Conservation (phyloP, 1,140 invertebrate genomes). For the Papilio xuthus region DNA sequence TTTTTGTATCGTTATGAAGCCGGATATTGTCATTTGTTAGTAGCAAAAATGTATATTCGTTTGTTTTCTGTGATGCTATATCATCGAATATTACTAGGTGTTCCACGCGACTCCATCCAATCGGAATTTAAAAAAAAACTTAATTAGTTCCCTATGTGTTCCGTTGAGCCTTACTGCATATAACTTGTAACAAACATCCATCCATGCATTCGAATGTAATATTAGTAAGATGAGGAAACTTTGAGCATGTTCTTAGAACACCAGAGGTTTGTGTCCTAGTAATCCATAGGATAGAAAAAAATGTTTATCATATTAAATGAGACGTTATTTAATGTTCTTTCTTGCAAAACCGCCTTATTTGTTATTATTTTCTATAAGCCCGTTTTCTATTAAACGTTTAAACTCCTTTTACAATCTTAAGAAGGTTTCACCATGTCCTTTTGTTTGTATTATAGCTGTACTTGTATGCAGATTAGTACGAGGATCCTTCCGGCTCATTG, state of each 20-base stretch:
- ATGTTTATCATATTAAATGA: too few relatives aligned
- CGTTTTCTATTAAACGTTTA: not conserved
- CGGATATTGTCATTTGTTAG: not conserved
- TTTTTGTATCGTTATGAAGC: not conserved
- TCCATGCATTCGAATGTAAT: too few relatives aligned
- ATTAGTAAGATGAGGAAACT: not conserved
- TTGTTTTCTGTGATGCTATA: not conserved
- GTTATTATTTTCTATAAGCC: not conserved
- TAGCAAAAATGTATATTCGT: not conserved
- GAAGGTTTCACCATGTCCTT: not conserved
- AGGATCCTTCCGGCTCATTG: slow-evolving; percentile 36
- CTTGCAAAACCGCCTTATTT: too few relatives aligned
- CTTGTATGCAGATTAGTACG: not conserved
- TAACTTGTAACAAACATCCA: too few relatives aligned
- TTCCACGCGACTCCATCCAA: too few relatives aligned
- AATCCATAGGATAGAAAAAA: too few relatives aligned
- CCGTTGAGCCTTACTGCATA: too few relatives aligned
- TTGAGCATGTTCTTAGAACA: not conserved
- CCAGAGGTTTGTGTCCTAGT: too few relatives aligned
- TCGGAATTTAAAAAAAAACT: too few relatives aligned
- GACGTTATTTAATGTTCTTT: too few relatives aligned
- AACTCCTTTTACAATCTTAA: not conserved
- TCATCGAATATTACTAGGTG: too few relatives aligned
- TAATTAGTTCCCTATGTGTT: too few relatives aligned
- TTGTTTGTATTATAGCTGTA: slow-evolving; percentile 1